Evolutionary conservation across 2,113 vertebrate species (phyloP).

Genomic region (Columba livia): DNA sequence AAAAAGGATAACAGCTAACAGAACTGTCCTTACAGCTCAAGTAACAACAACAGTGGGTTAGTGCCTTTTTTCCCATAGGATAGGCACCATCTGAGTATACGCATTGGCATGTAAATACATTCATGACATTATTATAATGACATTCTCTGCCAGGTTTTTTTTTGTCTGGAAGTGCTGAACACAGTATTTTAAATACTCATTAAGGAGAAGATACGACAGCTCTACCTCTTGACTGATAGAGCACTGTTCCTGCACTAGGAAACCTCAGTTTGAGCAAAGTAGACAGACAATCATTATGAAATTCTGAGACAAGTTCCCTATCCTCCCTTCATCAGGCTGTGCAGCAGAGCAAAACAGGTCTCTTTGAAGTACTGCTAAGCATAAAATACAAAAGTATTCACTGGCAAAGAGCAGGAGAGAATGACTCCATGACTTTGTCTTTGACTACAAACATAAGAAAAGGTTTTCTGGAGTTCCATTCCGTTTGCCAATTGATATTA

Average conservation of each 20-base stretch:
- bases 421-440: neutral
- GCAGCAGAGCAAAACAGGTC: neutral
- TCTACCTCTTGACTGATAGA: conserved; percentile 6
- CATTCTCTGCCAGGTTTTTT: neutral
- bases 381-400: neutral
- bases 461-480: neutral
- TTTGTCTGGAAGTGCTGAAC: neutral
- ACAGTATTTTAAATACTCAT: conserved; percentile 41
- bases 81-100: neutral
- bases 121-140: conserved; percentile 29
- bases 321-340: conserved; percentile 6
- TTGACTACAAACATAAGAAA: neutral
- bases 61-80: neutral
- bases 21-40: neutral
- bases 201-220: conserved; percentile 39
- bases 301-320: neutral
- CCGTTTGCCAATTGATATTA: neutral
- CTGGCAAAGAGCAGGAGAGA: neutral
- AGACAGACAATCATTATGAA: neutral
- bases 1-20: neutral
- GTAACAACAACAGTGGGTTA: neutral
- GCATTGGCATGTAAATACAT: conserved; percentile 24
- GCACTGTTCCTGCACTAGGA: neutral
- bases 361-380: neutral
- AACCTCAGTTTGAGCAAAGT: neutral